Conservation (phyloP, 2,113 vertebrate genomes). For the Bettongia penicillata region DNA sequence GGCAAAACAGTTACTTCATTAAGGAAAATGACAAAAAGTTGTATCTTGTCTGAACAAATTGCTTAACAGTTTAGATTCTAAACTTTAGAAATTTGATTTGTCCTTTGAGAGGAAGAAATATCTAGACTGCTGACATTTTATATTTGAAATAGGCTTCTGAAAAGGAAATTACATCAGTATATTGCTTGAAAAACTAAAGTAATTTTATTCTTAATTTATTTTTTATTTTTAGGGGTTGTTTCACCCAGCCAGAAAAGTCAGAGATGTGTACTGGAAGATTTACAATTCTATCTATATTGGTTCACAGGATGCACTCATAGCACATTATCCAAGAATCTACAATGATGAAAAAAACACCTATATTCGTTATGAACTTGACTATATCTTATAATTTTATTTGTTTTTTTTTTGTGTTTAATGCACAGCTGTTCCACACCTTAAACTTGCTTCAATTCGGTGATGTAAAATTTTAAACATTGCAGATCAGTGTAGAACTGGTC, state of each 20-base stretch:
- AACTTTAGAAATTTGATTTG: slow-evolving; percentile 14
- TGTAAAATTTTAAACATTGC: slow-evolving; percentile 85
- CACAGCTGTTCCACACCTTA: slow-evolving; percentile 85
- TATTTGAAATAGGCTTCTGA: neutral
- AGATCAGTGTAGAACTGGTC: slow-evolving; percentile 83
- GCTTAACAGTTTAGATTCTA: neutral
- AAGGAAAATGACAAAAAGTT: neutral
- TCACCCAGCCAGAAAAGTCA: slow-evolving; percentile 97
- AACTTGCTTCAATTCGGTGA: slow-evolving; percentile 84
- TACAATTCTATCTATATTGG: slow-evolving; percentile 99
- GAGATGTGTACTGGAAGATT: slow-evolving; percentile 99
- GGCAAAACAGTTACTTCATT: neutral
- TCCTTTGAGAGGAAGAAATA: neutral
- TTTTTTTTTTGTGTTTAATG: slow-evolving; percentile 83
- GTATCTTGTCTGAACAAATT: slow-evolving; percentile 3
- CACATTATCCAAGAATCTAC: slow-evolving; percentile 97
- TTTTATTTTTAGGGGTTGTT: slow-evolving; percentile 91
- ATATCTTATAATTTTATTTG: slow-evolving; percentile 90
- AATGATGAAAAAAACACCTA: slow-evolving; percentile 99
- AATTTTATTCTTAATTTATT: slow-evolving; percentile 16
- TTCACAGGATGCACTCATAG: slow-evolving; percentile 98
- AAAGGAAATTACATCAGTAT: neutral
- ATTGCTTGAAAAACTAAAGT: neutral
- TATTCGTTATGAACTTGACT: slow-evolving; percentile 97
- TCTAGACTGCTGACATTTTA: neutral